Base-by-base conservation (phyloP, 2,797 vertebrate genomes). In the Fratercula arctica region DNA sequence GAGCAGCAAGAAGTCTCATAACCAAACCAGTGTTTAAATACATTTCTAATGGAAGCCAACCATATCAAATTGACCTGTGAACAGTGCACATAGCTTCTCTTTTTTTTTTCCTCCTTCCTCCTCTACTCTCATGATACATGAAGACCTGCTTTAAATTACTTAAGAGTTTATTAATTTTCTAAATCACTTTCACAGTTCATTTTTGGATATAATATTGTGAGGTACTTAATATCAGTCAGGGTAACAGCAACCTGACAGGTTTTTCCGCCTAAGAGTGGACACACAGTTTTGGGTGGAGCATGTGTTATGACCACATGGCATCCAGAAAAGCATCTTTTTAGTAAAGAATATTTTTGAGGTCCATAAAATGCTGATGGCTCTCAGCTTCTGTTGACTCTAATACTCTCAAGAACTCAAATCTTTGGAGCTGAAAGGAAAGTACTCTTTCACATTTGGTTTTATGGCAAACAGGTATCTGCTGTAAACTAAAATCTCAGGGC, bases 11-110 rank as follows among this genome's bases (percentile, higher is more conserved):
- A 86, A 74, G 53, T 89, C 75, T 84, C 82, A 74, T 70, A 94
- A 94, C 76, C 37, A 86, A 89, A 92, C 15, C 88, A 83, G 11
- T 76, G 79, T 76, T 96, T 91, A 87, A 93, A 87, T 93, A 85
- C 68, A 57, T 85, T 69, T 96, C 90, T 87, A 84, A 79, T 59
- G 21, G 43, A 87, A 89, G 76, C 33, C 95, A 89, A 37, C 53
- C 59, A 12, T 39, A 56, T 46, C 57, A 93, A 74, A 81, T 29
- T 84, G 86, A 90, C 93, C 67, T 75, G 45, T 53, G 66, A 91
- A 67, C 87, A 96, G 81, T 89, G 69, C 68, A 81, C 9, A 48
- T 39, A 57, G 29, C 24, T 94, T 72, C 45, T 75, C 4, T 41
- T 31, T 61, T 61, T 29, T 26, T 24, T 16, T 12, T 21, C 20